These are phyloP conservation scores for Mormoops blainvillei DNA, from an alignment of 2,113 vertebrate species.

Conservation along the genomic window DNA sequence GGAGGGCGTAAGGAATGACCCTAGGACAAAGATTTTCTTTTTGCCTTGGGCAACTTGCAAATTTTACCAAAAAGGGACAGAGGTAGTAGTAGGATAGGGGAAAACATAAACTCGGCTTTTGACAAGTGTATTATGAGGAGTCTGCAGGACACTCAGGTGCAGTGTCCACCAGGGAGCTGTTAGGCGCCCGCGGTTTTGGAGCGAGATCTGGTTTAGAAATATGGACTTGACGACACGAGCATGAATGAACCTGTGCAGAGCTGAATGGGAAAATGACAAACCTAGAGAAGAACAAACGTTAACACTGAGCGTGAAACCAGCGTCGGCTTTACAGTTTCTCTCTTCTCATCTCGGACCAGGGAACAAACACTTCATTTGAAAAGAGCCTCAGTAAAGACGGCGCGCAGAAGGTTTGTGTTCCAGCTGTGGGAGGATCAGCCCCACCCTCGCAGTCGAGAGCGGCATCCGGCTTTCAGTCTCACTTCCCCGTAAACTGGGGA, in stretches of 20 bases:
- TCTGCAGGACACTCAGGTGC: background rate
- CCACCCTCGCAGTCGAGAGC: background rate
- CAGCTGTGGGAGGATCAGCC: too few species aligned
- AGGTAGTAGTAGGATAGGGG: background rate
- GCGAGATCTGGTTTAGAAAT: background rate
- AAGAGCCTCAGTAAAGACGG: background rate
- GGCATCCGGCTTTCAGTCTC: background rate
- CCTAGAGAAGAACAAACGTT: background rate
- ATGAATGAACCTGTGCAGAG: background rate
- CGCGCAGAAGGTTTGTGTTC: too few species aligned
- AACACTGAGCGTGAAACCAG: background rate
- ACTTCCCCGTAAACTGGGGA: fast-evolving
- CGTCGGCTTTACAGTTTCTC: background rate
- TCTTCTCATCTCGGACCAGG: background rate
- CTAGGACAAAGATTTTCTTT: background rate
- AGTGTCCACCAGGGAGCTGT: background rate
- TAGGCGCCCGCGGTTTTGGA: background rate
- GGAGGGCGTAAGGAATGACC: too few species aligned
- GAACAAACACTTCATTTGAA: background rate
- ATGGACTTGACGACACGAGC: background rate
- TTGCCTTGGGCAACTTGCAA: background rate
- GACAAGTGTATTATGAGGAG: background rate
- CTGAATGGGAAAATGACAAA: background rate
- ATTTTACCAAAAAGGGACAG: background rate
- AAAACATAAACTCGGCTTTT: background rate